Evolutionary conservation across 37 sponge, comb jelly and placozoan species (phyloP).

Genomic region (Spongia lamella): DNA sequence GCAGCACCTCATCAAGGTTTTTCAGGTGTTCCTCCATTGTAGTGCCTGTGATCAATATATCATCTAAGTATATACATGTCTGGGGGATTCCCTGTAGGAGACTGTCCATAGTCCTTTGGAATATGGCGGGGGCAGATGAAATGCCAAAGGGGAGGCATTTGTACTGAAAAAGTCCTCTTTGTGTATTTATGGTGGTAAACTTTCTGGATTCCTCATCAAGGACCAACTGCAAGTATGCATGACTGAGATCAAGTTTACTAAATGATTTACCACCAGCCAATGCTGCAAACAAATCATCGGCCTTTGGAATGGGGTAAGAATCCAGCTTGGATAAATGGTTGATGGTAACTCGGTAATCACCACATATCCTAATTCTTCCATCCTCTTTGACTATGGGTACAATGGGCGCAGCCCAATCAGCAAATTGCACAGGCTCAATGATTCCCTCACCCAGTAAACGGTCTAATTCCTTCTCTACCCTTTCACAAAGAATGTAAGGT

Average conservation of each 20-base stretch:
- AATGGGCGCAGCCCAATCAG: not conserved
- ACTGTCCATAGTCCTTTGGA: too few relatives aligned
- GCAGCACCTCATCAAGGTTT: too few relatives aligned
- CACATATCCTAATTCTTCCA: not conserved
- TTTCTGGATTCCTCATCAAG: not conserved
- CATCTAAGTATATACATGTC: not conserved
- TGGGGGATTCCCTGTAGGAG: not conserved
- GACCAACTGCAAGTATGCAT: not conserved
- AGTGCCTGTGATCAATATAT: too few relatives aligned
- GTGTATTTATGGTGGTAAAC: conserved; percentile 2
- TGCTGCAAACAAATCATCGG: not conserved
- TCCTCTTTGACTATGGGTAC: not conserved
- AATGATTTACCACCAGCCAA: too few relatives aligned
- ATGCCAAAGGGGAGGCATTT: not conserved
- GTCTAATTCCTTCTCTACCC: not conserved
- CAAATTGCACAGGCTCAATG: not conserved
- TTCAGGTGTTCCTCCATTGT: too few relatives aligned
- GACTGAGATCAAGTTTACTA: not conserved
- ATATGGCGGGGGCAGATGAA: not conserved
- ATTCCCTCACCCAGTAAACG: not conserved
- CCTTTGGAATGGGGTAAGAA: not conserved
- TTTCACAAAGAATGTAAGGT: not conserved
- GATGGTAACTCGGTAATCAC: not conserved
- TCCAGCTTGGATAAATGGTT: not conserved
- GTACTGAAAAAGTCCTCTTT: not conserved